Evolutionary conservation across 1,140 invertebrate species (phyloP).

Genomic region (Sminthurides bifidus): DNA sequence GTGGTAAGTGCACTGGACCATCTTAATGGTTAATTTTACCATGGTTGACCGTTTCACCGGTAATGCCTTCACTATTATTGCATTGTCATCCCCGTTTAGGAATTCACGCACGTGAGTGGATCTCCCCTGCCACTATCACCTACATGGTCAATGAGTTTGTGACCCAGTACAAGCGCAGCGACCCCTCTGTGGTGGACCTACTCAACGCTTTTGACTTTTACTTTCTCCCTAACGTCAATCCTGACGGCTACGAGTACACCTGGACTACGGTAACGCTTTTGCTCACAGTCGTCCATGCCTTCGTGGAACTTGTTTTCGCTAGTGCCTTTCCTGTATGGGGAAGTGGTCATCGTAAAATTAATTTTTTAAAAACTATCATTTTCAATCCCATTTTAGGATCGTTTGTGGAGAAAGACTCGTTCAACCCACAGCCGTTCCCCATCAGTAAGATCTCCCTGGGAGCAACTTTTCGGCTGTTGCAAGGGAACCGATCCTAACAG

Average conservation of each 20-base stretch:
- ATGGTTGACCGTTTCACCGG: no score
- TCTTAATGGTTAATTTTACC: no score
- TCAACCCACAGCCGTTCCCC: constrained; percentile 4
- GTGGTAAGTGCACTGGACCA: constrained; percentile 16
- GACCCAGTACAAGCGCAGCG: background rate
- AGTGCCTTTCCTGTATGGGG: no score
- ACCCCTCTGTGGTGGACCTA: no score
- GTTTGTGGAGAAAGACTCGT: constrained; percentile 33
- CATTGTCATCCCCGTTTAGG: constrained; percentile 40
- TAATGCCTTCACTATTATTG: constrained; percentile 15
- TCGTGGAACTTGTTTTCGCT: constrained; percentile 48
- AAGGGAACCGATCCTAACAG: constrained; percentile 33
- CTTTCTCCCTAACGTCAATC: constrained; percentile 54
- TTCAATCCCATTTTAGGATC: constrained; percentile 6
- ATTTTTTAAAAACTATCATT: background rate
- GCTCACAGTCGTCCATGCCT: background rate
- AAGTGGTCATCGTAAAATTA: no score
- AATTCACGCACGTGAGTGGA: constrained; percentile 56
- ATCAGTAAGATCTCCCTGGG: constrained; percentile 41
- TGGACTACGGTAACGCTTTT: background rate
- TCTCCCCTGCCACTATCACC: constrained; percentile 44
- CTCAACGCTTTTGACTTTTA: constrained; percentile 40
- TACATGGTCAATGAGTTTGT: constrained; percentile 43
- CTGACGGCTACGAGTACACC: constrained; percentile 46
- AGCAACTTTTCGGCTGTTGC: constrained; percentile 39